These are phyloP conservation scores for Habroteleia sp. DNA, from an alignment of 2,888 invertebrate genomes.

Conservation along the genomic window DNA sequence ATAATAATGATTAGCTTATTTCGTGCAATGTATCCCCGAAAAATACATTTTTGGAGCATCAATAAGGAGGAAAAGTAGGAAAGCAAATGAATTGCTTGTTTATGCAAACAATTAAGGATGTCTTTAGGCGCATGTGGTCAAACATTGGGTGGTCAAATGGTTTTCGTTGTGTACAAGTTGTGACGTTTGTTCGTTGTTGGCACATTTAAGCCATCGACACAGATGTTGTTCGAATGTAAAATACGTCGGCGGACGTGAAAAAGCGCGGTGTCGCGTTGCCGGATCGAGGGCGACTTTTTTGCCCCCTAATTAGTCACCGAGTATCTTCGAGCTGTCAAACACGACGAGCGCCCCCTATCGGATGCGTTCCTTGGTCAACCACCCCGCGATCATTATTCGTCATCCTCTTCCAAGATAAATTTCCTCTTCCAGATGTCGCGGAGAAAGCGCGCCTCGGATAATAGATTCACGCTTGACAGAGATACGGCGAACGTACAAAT, in stretches of 20 bases:
- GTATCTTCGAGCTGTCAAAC: conserved; percentile 79
- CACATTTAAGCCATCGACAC: conserved; percentile 45
- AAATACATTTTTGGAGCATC: too few relatives aligned
- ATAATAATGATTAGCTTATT: too few relatives aligned
- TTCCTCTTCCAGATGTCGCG: conserved; percentile 62
- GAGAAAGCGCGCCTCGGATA: conserved; percentile 41
- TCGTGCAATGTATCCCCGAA: too few relatives aligned
- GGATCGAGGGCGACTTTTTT: conserved; percentile 73
- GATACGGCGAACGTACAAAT: conserved; percentile 63
- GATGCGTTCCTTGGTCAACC: conserved; percentile 61
- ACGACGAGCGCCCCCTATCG: conserved; percentile 74
- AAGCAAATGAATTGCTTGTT: too few relatives aligned
- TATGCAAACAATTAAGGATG: conserved; percentile 2
- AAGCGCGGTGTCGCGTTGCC: conserved; percentile 35
- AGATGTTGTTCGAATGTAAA: conserved; percentile 45
- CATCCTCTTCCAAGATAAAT: conserved; percentile 66
- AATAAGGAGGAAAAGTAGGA: too few relatives aligned
- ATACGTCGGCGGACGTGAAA: conserved; percentile 28
- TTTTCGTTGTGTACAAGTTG: conserved; percentile 26
- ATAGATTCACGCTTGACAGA: conserved; percentile 65
- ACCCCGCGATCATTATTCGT: conserved; percentile 65
- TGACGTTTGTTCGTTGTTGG: conserved; percentile 39
- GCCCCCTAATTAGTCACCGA: conserved; percentile 79
- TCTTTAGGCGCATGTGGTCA: conserved; percentile 7
- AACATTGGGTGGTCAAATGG: conserved; percentile 37